Conservation (phyloP, 2,113 vertebrate genomes). For the Cervus canadensis region DNA sequence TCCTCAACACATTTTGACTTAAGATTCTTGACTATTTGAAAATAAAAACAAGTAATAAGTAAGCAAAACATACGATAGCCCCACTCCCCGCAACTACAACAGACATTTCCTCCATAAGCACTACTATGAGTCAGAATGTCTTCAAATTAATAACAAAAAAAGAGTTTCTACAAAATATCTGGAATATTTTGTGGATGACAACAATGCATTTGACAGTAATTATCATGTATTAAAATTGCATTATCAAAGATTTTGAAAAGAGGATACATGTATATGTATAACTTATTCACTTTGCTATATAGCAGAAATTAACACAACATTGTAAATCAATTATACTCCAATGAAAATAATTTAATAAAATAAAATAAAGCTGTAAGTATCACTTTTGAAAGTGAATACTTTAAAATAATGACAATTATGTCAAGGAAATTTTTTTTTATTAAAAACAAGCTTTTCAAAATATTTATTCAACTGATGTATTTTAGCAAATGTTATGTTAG, state of each 20-base stretch:
- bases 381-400: conserved; percentile 9
- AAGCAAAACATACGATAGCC: not conserved
- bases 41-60: not conserved
- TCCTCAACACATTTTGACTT: not conserved
- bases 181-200: not conserved
- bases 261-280: not conserved
- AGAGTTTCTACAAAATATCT: not conserved
- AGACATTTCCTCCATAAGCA: not conserved
- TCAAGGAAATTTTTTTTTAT: not conserved
- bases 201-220: not conserved
- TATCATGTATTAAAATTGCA: not conserved
- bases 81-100: not conserved
- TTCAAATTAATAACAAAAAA: not conserved
- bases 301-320: not conserved
- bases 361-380: not conserved
- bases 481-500: not conserved
- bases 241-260: not conserved
- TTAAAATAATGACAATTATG: not conserved
- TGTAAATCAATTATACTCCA: not conserved
- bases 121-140: not conserved
- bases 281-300: not conserved
- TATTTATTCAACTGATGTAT: not conserved
- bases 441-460: not conserved
- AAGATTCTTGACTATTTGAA: not conserved
- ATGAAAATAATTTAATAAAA: not conserved